These are phyloP conservation scores for Drosophila virilis DNA, from an alignment of 1,140 invertebrate species.

Conservation along the genomic window DNA sequence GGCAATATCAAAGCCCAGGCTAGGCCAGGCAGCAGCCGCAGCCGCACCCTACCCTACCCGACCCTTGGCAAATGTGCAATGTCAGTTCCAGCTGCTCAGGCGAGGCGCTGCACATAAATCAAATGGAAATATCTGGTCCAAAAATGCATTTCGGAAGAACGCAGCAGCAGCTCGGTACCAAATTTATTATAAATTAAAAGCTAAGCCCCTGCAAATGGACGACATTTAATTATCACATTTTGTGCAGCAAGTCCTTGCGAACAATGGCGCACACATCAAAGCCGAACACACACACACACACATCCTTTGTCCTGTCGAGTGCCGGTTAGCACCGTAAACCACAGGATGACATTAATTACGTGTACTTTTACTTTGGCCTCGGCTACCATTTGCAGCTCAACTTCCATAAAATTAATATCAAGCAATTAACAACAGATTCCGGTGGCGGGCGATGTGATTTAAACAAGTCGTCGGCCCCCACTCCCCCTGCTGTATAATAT, in stretches of 20 bases:
- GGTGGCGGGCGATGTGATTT: conserved; percentile 57
- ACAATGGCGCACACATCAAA: conserved; percentile 48
- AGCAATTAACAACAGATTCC: conserved; percentile 77
- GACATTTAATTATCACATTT: conserved; percentile 78
- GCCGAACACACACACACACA: conserved; percentile 8
- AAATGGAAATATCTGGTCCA: conserved; percentile 26
- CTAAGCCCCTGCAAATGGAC: conserved; percentile 64
- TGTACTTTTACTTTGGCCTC: conserved; percentile 25
- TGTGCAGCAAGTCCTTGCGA: conserved; percentile 10
- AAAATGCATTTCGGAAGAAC: conserved; percentile 41
- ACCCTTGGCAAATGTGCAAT: conserved; percentile 60
- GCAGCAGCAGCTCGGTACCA: conserved; percentile 24
- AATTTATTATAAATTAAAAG: conserved; percentile 80
- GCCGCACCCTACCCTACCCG: background rate
- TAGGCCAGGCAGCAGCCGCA: background rate
- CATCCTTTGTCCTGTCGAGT: conserved; percentile 36
- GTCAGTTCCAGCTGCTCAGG: conserved; percentile 72
- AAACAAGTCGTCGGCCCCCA: conserved; percentile 23
- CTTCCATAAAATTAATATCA: conserved; percentile 80
- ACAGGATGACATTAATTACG: conserved; percentile 79
- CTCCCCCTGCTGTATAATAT: conserved; percentile 15
- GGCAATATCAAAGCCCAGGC: conserved; percentile 24
- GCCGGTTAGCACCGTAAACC: conserved; percentile 70
- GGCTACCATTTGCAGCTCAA: conserved; percentile 4
- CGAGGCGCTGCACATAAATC: conserved; percentile 71